Conservation (phyloP, 2,888 invertebrate genomes). For the Nudaria mundana region DNA sequence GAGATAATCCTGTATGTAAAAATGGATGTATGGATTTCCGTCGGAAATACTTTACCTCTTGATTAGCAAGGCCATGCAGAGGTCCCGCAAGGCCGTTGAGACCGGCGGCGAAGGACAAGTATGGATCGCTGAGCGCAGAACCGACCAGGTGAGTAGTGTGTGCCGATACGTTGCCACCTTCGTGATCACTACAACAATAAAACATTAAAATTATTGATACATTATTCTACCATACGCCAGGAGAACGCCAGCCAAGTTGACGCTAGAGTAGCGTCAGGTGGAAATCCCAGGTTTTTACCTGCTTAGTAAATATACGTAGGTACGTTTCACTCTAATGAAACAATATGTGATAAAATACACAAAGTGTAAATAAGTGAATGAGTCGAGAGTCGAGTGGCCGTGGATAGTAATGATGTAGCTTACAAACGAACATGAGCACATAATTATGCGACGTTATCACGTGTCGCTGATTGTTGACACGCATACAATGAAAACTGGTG, state of each 20-base stretch:
- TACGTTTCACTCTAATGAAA: no score
- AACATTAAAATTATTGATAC: neutral
- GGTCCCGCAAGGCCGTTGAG: slow-evolving; percentile 97
- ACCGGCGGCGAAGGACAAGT: slow-evolving; percentile 94
- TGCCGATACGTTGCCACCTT: slow-evolving; percentile 98
- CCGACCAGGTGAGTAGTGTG: slow-evolving; percentile 97
- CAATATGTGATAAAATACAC: no score
- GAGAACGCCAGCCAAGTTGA: no score
- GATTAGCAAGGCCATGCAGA: slow-evolving; percentile 97
- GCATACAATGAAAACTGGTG: neutral
- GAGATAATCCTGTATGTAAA: no score
- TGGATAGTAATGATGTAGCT: slow-evolving; percentile 8
- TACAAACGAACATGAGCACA: slow-evolving; percentile 4
- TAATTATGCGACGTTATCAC: slow-evolving; percentile 17
- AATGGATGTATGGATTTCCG: no score
- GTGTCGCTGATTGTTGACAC: slow-evolving; percentile 17
- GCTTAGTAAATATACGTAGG: no score
- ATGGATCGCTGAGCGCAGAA: slow-evolving; percentile 96
- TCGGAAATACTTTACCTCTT: slow-evolving; percentile 81
- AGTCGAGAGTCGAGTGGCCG: slow-evolving; percentile 7
- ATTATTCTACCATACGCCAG: no score
- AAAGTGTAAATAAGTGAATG: neutral
- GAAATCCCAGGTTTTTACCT: no score
- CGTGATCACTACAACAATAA: slow-evolving; percentile 87
- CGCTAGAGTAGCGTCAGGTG: no score